Percentiles rank a stretch among this genome's conserved stretches.
Evolutionary conservation across 2,797 vertebrate species (phyloP).

Genomic region (Adelosebastes latens): DNA sequence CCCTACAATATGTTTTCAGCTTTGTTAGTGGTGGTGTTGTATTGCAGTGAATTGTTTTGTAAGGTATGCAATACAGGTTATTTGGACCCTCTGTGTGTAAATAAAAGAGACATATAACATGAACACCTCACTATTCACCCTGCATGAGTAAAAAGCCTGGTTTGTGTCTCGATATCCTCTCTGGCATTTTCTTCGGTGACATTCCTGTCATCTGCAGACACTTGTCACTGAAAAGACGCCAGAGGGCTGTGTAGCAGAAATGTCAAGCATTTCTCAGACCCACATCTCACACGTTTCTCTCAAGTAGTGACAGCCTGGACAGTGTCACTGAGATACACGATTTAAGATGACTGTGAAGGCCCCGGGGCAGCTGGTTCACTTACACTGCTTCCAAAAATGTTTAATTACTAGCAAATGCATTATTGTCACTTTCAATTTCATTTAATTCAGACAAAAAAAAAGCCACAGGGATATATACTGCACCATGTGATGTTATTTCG

Average conservation of each 20-base stretch:
- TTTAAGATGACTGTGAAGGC: conserved; percentile 8
- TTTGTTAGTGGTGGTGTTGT: not conserved
- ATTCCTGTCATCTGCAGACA: conserved; percentile 62
- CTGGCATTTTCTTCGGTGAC: conserved; percentile 33
- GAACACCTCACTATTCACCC: not conserved
- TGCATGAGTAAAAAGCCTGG: not conserved
- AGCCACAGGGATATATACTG: not conserved
- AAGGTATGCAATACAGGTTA: not conserved
- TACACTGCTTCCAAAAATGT: not conserved
- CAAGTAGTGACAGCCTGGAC: conserved; percentile 26
- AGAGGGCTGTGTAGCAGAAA: conserved; percentile 31
- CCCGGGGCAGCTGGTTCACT: not conserved
- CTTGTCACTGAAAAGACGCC: conserved; percentile 35
- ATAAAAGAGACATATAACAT: not conserved
- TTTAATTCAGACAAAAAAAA: conserved; percentile 11
- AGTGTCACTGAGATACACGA: conserved; percentile 3
- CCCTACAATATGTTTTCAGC: not conserved
- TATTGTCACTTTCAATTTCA: not conserved
- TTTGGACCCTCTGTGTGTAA: not conserved
- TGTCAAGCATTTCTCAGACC: conserved; percentile 48
- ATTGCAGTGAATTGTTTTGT: not conserved
- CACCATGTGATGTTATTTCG: not conserved
- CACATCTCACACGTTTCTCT: conserved; percentile 33
- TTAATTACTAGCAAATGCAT: conserved; percentile 7
- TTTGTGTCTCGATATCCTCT: conserved; percentile 20